Evolutionary conservation across 2,888 invertebrate genomes (phyloP), one percentile per base, ranked within the genome.

Genomic region (Erpobdella octoculata): DNA sequence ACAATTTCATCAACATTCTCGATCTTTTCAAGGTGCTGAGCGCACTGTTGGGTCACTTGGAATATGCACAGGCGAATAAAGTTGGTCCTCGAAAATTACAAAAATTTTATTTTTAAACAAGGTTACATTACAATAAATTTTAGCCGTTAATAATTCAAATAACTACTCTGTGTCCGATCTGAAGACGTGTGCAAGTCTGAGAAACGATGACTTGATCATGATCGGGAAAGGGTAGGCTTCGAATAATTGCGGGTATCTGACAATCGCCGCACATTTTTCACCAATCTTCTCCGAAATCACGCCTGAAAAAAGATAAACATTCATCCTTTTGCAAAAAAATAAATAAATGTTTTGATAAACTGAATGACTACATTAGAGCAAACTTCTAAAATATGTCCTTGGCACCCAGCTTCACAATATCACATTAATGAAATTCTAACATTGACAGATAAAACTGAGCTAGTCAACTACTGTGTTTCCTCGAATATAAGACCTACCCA

Each of bases 161-260:
- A 46, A 46, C 18, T 46, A 3, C 5, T 3, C 82, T 80, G 83
- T 88, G 87, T 88, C 90, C 79, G 86, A 89, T 72, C 93, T 89
- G 85, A 97, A 97, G 5, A 95, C 91, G 84, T 97, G 96, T 0
- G 95, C 90, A 25, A 97, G 84, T 85, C 96, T 95, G 28, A 97
- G 84, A 76, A 96, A 89, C 0, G 96, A 94, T 0, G 96, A 93
- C 84, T 97, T 97, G 37, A 97, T 96, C 28, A 97, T 85, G 79
- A 96, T 94, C 0, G 97, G 97, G 84, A 96, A 96, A 0, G 97
- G 97, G 83, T 96, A 95, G 81, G 95, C 94, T 81, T 95, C 94
- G 84, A 97, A 95, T 0, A 97, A 86, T 38, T 91, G 88, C 0
- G 96, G 94, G 84, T 94, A 95, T 53, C 92, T 88, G 0, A 96